A percentile compares a stretch with the other conserved stretches of the same genome.
phyloP scores from a whole-genome alignment of 2,888 invertebrate species.

The Gortyna flavago region DNA sequence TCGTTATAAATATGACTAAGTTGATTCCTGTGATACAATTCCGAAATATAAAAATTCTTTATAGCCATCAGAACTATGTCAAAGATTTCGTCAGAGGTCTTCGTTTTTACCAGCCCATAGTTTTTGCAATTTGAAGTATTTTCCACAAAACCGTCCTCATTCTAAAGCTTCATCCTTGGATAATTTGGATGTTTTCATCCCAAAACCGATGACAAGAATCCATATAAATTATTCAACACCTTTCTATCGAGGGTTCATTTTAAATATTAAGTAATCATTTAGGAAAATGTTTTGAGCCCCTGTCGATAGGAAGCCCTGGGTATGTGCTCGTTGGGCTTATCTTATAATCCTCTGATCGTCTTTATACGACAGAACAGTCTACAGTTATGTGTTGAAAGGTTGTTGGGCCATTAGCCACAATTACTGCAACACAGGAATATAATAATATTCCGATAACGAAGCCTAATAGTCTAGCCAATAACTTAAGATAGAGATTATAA shows the following conservation, averaged over 20 bases:
- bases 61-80: not conserved
- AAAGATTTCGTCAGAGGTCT: not conserved
- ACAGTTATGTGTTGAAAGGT: slow-evolving; percentile 21
- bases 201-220: slow-evolving; percentile 19
- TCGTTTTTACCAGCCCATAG: not conserved
- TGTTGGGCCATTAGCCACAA: slow-evolving; percentile 17
- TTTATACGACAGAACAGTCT: slow-evolving; percentile 31
- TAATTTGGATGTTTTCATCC: slow-evolving; percentile 10
- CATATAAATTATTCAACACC: slow-evolving; percentile 49
- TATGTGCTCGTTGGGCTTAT: slow-evolving; percentile 38
- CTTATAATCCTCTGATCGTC: slow-evolving; percentile 42
- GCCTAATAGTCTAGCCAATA: not conserved
- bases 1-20: not conserved
- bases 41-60: not conserved
- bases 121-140: slow-evolving; percentile 11
- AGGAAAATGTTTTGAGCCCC: slow-evolving; percentile 25
- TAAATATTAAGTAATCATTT: slow-evolving; percentile 38
- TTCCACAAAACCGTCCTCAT: not conserved
- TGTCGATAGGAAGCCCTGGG: slow-evolving; percentile 48
- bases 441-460: not conserved
- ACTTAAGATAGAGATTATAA: not conserved
- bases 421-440: not conserved
- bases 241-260: slow-evolving; percentile 30
- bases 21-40: not conserved
- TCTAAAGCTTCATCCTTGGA: slow-evolving; percentile 8